phyloP scores from a whole-genome alignment of 2,888 invertebrate genomes.

The Amitus sp. region DNA sequence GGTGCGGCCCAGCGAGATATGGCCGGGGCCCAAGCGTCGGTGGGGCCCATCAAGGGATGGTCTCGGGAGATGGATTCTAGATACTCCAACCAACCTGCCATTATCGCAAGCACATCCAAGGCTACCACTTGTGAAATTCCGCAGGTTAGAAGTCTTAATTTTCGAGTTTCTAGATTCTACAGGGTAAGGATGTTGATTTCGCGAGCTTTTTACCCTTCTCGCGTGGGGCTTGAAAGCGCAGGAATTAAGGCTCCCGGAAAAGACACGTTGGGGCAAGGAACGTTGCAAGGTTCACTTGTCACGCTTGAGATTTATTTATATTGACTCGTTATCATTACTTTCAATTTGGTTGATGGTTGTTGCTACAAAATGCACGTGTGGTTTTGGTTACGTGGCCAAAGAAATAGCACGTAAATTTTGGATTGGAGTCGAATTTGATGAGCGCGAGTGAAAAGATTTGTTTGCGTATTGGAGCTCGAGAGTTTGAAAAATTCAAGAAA shows the following conservation, averaged over 20 bases:
- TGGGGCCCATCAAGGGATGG: slow-evolving; percentile 45
- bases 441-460: no score
- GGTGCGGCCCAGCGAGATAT: slow-evolving; percentile 51
- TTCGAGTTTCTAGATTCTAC: not conserved
- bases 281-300: not conserved
- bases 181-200: not conserved
- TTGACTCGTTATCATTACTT: no score
- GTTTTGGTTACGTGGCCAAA: slow-evolving; percentile 24
- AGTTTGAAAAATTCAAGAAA: no score
- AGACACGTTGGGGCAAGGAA: not conserved
- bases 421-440: not conserved
- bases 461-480: slow-evolving; percentile 14
- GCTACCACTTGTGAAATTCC: slow-evolving; percentile 24
- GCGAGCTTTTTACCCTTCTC: not conserved
- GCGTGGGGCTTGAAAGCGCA: not conserved
- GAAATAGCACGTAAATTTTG: slow-evolving; percentile 9
- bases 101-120: slow-evolving; percentile 9
- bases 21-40: slow-evolving; percentile 54
- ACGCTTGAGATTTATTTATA: not conserved
- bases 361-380: slow-evolving; percentile 32
- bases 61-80: slow-evolving; percentile 30
- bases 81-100: not conserved
- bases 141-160: slow-evolving; percentile 32
- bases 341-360: slow-evolving; percentile 2
- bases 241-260: not conserved